Conservation (phyloP, 2,113 vertebrate species). For the Uria aalge region DNA sequence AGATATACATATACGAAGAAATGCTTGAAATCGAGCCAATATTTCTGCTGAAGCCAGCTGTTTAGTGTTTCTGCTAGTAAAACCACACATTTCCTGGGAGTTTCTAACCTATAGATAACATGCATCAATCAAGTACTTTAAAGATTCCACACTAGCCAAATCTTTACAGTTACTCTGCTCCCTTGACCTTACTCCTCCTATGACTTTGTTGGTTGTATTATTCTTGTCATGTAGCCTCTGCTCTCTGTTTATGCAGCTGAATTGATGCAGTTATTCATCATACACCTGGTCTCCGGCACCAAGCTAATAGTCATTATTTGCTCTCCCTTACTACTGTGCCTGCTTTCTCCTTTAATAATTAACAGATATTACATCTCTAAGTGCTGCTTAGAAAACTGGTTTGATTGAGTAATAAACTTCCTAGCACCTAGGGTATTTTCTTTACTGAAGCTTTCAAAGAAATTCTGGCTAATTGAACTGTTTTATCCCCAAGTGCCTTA, state of each 20-base stretch:
- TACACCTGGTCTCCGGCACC: background rate
- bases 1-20: background rate
- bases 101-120: background rate
- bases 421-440: background rate
- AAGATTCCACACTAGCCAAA: background rate
- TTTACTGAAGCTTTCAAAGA: background rate
- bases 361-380: background rate
- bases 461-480: background rate
- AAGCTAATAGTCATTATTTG: background rate
- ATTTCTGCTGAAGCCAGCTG: background rate
- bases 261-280: background rate
- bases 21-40: background rate
- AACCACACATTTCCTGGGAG: background rate
- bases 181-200: background rate
- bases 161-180: background rate
- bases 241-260: background rate
- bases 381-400: background rate
- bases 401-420: background rate
- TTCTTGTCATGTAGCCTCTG: background rate
- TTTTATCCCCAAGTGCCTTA: accelerated
- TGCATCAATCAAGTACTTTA: background rate
- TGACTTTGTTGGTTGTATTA: background rate
- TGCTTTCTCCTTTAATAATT: conserved; percentile 9
- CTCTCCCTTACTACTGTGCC: background rate
- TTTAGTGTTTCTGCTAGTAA: background rate